These are phyloP conservation scores for Oryctolagus cuniculus DNA, from an alignment of 2,113 vertebrate species.

Conservation along the genomic window DNA sequence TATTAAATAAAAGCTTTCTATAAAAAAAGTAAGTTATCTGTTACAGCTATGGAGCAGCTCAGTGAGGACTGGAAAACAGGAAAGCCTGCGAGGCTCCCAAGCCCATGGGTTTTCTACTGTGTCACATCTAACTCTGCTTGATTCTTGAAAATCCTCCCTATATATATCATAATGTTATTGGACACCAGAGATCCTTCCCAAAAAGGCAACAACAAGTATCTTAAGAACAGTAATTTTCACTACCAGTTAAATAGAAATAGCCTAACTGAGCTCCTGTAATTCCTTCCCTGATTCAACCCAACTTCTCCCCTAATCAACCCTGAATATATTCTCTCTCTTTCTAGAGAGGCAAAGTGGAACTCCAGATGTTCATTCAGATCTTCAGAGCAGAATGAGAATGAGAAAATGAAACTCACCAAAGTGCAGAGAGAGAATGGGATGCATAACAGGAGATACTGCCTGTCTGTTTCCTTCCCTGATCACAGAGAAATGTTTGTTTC, in stretches of 20 bases:
- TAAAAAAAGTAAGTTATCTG: neutral
- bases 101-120: neutral
- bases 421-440: neutral
- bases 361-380: neutral
- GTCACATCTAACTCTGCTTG: neutral
- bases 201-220: neutral
- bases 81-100: neutral
- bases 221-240: slow-evolving; percentile 27
- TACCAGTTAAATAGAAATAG: neutral
- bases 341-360: neutral
- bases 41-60: neutral
- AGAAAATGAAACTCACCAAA: neutral
- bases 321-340: neutral
- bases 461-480: neutral
- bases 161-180: neutral
- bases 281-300: neutral
- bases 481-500: slow-evolving; percentile 12
- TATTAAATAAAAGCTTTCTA: too few relatives aligned
- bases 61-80: neutral
- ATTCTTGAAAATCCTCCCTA: neutral
- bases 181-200: neutral
- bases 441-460: neutral
- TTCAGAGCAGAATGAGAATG: neutral
- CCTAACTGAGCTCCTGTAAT: neutral
- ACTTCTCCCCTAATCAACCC: neutral